phyloP scores from a whole-genome alignment of 2,888 invertebrate genomes.

The Cephus pygmeus region DNA sequence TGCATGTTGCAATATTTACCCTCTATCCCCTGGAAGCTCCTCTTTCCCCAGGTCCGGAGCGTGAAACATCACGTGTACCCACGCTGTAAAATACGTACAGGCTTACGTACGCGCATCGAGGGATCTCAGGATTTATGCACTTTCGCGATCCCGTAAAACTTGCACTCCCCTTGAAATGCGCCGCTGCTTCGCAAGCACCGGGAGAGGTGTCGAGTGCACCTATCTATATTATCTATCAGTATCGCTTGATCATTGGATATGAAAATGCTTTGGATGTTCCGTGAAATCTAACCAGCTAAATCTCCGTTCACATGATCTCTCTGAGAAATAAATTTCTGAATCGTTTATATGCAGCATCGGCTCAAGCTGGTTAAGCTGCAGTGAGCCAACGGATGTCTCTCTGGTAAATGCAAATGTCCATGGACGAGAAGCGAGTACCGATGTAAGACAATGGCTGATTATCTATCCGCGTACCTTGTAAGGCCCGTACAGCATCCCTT shows the following conservation, averaged over 20 bases:
- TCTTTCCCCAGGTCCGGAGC: not conserved
- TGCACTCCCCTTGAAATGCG: not conserved
- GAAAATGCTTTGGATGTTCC: not conserved
- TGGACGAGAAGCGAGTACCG: constrained; percentile 37
- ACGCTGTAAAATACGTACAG: not conserved
- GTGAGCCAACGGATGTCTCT: constrained; percentile 1
- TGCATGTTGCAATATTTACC: constrained; percentile 62
- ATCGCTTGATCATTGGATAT: not conserved
- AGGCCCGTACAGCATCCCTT: constrained; percentile 34
- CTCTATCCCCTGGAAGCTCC: constrained; percentile 20
- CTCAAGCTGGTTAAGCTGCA: not conserved
- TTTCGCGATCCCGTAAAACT: not conserved
- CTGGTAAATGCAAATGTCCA: constrained; percentile 37
- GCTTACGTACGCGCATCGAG: not conserved
- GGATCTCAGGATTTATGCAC: not conserved
- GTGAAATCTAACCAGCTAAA: no score
- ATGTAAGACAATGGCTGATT: constrained; percentile 60
- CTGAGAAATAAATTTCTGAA: not conserved
- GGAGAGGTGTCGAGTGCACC: not conserved
- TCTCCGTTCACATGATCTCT: no score
- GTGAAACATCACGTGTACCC: not conserved
- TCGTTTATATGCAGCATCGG: not conserved
- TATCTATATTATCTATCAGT: not conserved
- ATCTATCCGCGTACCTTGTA: constrained; percentile 53
- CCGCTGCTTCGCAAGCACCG: not conserved